Evolutionary conservation across 2,797 vertebrate species (phyloP), one percentile per base, ranked within the genome.

Genomic region (Podargus strigoides): DNA sequence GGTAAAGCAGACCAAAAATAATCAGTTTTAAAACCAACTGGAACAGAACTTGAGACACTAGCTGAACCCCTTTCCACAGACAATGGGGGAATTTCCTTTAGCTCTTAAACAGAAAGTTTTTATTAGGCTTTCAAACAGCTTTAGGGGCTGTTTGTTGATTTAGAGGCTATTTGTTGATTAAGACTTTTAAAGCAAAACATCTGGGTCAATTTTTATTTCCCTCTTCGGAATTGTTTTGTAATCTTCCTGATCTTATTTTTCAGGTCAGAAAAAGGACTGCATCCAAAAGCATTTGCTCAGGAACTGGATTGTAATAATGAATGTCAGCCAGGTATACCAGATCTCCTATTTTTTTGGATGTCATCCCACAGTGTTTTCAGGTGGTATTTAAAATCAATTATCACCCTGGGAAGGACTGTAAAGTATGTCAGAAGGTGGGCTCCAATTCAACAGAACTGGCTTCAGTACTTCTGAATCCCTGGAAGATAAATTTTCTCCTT

Each of bases 321-420:
- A 92, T 76, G 19, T 64, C 73, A 91, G 34, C 30, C 79, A 94
- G 59, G 34, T 90, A 46, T 56, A 86, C 19, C 27, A 88, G 55
- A 59, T 27, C 9, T 26, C 12, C 27, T 70, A 34, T 52, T 91
- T 68, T 55, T 91, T 64, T 72, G 12, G 56, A 79, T 66, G 21
- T 8, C 39, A 62, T 72, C 62, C 36, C 21, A 55, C 28, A 30
- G 49, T 69, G 46, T 93, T 93, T 91, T 68, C 77, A 62, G 73
- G 68, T 84, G 58, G 27, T 50, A 84, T 90, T 86, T 85, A 36
- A 90, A 95, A 95, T 79, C 52, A 79, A 19, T 95, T 91, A 79
- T 70, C 41, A 66, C 58, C 58, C 59, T 41, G 28, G 26, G 20
- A 84, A 93, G 39, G 44, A 73, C 62, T 69, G 41, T 52, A 81